phyloP scores from a whole-genome alignment of 2,797 vertebrate species.

The Pipistrellus pipistrellus region DNA sequence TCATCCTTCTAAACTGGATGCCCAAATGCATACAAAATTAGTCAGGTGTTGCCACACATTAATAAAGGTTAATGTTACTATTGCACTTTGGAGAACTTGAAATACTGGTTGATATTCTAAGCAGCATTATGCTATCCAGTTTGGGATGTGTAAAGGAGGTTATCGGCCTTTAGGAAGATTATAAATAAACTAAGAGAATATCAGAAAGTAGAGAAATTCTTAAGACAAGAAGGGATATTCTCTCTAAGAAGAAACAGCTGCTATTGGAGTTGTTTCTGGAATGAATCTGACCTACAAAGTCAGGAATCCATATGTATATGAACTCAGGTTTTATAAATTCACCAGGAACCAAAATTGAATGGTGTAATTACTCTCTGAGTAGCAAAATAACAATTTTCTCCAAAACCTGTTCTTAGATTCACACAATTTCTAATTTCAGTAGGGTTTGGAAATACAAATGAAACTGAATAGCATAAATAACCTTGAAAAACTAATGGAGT shows the following conservation, averaged over 20 bases:
- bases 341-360: conserved; percentile 25
- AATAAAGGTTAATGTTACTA: neutral
- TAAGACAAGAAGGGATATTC: conserved; percentile 92
- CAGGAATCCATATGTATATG: conserved; percentile 93
- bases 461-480: neutral
- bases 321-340: conserved; percentile 94
- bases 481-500: neutral
- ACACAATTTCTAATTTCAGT: neutral
- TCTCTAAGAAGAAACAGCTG: conserved; percentile 93
- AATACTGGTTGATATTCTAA: neutral
- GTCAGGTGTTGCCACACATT: neutral
- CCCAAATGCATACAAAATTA: neutral
- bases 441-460: neutral
- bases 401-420: neutral
- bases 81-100: neutral
- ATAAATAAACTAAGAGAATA: neutral
- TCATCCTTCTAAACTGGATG: neutral
- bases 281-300: conserved; percentile 90
- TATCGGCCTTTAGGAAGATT: neutral
- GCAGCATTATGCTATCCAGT: neutral
- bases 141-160: neutral
- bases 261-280: conserved; percentile 96
- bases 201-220: conserved; percentile 92
- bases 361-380: neutral
- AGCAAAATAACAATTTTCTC: neutral